These are phyloP conservation scores for Clavelina lepadiformis DNA, from an alignment of 23 tunicate genomes.

Conservation along the genomic window DNA sequence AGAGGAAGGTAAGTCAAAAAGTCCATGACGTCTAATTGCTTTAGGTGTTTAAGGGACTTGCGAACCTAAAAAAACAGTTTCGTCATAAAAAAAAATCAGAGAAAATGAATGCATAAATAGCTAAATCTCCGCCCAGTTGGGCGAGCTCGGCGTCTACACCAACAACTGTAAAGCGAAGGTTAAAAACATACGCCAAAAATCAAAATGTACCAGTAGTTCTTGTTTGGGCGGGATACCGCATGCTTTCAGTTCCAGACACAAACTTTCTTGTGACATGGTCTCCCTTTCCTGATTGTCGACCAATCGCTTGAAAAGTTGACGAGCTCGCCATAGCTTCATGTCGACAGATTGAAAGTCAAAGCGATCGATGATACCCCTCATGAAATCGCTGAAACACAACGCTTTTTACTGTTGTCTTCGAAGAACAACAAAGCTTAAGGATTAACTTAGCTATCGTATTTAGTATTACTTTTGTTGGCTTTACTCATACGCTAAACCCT, in stretches of 20 bases:
- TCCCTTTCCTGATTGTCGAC: conserved; percentile 33
- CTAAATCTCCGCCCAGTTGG: no score
- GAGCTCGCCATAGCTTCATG: conserved; percentile 47
- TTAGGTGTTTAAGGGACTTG: conserved; percentile 45
- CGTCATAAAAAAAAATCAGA: no score
- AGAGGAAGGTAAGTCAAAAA: conserved; percentile 82
- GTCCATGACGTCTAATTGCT: conserved; percentile 67
- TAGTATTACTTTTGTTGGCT: no score
- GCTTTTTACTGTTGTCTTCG: not conserved
- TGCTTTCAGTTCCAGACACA: conserved; percentile 81
- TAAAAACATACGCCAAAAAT: not conserved
- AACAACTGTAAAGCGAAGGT: no score
- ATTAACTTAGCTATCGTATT: no score
- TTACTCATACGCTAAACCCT: no score
- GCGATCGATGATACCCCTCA: conserved; percentile 51
- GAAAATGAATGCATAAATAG: no score
- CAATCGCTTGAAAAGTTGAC: conserved; percentile 44
- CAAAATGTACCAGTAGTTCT: conserved; percentile 53
- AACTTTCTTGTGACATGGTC: conserved; percentile 62
- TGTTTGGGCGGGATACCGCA: conserved; percentile 60
- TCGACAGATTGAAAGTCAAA: conserved; percentile 64
- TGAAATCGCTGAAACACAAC: conserved; percentile 36
- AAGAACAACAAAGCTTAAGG: not conserved
- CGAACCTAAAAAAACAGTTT: conserved; percentile 50
- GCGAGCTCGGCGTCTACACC: no score